A percentile compares a stretch with the other conserved stretches of the same genome.
These are phyloP conservation scores for Eptatretus burgeri DNA, from an alignment of 2,113 vertebrate genomes.

Conservation along the genomic window DNA sequence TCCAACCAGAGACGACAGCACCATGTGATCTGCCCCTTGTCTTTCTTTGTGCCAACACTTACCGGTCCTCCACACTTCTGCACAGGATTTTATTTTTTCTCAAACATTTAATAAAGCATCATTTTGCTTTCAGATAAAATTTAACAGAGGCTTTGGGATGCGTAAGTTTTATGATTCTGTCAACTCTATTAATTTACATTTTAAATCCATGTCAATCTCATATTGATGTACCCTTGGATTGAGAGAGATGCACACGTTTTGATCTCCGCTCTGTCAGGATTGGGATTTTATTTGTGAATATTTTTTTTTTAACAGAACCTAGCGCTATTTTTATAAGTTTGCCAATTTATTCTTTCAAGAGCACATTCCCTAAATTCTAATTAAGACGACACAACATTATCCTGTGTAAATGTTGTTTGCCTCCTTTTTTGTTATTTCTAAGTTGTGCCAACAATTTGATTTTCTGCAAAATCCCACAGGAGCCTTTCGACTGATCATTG, in stretches of 20 bases:
- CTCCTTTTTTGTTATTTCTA: no score
- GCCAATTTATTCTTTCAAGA: no score
- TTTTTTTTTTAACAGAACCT: neutral
- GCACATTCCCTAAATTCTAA: no score
- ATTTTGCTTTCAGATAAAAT: neutral
- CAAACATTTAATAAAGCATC: neutral
- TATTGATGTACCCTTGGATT: neutral
- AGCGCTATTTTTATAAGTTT: no score
- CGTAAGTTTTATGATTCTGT: no score
- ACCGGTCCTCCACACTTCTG: neutral
- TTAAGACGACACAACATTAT: no score
- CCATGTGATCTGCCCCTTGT: conserved; percentile 24
- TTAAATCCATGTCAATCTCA: no score
- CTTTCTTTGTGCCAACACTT: neutral
- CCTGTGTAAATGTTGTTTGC: no score
- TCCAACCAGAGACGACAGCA: conserved; percentile 34
- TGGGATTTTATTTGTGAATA: conserved; percentile 1
- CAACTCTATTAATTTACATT: neutral
- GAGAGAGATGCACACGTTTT: no score
- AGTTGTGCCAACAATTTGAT: no score
- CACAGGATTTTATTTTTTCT: neutral
- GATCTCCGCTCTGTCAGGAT: neutral
- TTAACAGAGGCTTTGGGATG: neutral
- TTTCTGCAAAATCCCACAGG: no score
- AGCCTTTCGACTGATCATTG: no score